Evolutionary conservation across 2,797 vertebrate genomes (phyloP), one percentile per base, ranked within the genome.

Genomic region (Mico argentatus): DNA sequence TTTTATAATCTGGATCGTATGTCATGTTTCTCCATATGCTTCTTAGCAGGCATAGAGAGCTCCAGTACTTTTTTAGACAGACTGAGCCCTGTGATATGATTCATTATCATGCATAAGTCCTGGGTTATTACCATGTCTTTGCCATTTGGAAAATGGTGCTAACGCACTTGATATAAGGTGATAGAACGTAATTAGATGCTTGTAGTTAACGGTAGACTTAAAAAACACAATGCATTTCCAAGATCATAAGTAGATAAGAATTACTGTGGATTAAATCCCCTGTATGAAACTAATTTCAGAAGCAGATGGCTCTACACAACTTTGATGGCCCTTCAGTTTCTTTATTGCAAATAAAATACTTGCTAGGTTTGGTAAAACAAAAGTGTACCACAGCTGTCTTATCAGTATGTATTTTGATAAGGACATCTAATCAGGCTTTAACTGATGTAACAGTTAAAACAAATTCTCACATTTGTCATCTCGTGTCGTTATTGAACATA

Each of bases 261-360:
- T 97, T 80, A 80, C 95, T 50, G 96, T 97, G 70, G 82, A 92
- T 97, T 98, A 98, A 99, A 98, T 98, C 97, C 97, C 97, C 96
- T 97, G 93, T 95, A 98, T 96, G 95, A 98, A 98, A 98, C 95
- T 98, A 98, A 98, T 98, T 99, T 98, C 96, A 97, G 97, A 98
- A 98, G 96, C 99, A 99, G 99, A 99, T 99, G 98, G 98, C 92
- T 98, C 91, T 96, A 97, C 96, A 97, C 85, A 98, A 98, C 81
- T 97, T 98, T 98, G 98, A 98, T 98, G 97, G 98, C 97, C 97
- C 98, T 99, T 99, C 98, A 98, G 98, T 98, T 98, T 98, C 98
- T 96, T 98, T 98, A 99, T 96, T 97, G 98, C 94, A 98, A 98
- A 98, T 98, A 98, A 99, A 99, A 98, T 98, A 98, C 98, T 98